phyloP scores from a whole-genome alignment of 2,797 vertebrate genomes.

The Parambassis ranga region DNA sequence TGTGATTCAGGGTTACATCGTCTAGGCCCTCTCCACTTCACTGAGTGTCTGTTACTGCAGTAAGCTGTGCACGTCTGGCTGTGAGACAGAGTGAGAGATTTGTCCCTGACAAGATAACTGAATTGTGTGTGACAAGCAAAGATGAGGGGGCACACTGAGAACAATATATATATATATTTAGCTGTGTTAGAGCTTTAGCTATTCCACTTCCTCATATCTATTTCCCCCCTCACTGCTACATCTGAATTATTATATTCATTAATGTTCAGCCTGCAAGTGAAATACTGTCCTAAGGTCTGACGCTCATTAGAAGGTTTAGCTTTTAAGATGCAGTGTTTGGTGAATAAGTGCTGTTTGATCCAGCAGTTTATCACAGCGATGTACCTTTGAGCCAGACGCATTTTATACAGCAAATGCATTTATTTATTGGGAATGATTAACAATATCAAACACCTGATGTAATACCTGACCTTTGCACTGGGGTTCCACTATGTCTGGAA shows the following conservation, averaged over 20 bases:
- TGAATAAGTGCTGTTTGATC: neutral
- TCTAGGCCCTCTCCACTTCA: neutral
- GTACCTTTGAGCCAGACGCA: neutral
- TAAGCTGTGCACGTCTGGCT: neutral
- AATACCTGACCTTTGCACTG: neutral
- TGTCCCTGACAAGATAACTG: slow-evolving; percentile 38
- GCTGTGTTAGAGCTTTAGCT: neutral
- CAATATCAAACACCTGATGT: neutral
- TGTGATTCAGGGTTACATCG: neutral
- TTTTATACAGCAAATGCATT: neutral
- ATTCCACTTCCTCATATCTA: neutral
- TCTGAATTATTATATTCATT: neutral
- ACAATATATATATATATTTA: no score
- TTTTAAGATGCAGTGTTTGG: neutral
- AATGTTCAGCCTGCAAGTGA: neutral
- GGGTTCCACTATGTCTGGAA: neutral
- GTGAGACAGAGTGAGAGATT: slow-evolving; percentile 23
- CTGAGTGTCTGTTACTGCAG: neutral
- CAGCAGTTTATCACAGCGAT: neutral
- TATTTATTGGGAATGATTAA: neutral
- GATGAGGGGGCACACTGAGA: slow-evolving; percentile 4
- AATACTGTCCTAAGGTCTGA: neutral
- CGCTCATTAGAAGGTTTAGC: neutral
- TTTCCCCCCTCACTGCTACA: neutral
- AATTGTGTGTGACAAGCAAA: slow-evolving; percentile 14